Base-by-base conservation (phyloP, 2,113 vertebrate species). In the Lepus europaeus region DNA sequence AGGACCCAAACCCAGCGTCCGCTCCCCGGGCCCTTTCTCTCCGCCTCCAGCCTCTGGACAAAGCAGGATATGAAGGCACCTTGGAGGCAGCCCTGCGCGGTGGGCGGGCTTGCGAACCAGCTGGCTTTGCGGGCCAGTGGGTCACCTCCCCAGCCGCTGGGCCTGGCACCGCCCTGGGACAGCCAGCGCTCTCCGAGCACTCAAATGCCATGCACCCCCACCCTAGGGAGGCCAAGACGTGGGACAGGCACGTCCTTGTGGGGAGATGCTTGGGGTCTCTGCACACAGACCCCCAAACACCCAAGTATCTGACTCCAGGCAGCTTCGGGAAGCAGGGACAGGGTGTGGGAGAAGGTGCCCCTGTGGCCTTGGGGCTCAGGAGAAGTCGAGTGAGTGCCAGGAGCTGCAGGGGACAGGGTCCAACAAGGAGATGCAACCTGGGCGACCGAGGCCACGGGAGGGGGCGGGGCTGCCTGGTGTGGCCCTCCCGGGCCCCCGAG, bases 51-150 rank as follows among this genome's bases (percentile, higher is more conserved):
- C 61, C 36, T 76, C 89, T 49, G 91, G 64, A 94, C 87, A 96
- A 94, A 45, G 95, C 89, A 91, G 95, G 96, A 93, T 96, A 90
- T 94, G 74, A 78, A 90, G 85, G 82, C 61, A 80, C 80, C 76
- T 10, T 0, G 39, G 0, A 53, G 87, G 78, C 90, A 82, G 87
- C 78, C 45, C 45, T 78, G 93, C 1, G 2, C 83, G 9, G 84
- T 20, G 93, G 45, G 69, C 53, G 1, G 33, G n/a, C 51, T 19
- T 6, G 31, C 85, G 85, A 72, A 7, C 80, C 86, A 59, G 1
- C 51, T 4, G 2, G 95, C 81, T 56, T 29, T 39, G 8, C 0
- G 0, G 29, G 51, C 63, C 14, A 25, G 61, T 2, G 87, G 97
- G 90, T 94, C 89, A 81, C 89, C 63, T 33, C 0, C 45, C 70